Evolutionary conservation across 37 sponge, comb jelly and placozoan genomes (phyloP).

Genomic region (Diacarnus erythraeanus): DNA sequence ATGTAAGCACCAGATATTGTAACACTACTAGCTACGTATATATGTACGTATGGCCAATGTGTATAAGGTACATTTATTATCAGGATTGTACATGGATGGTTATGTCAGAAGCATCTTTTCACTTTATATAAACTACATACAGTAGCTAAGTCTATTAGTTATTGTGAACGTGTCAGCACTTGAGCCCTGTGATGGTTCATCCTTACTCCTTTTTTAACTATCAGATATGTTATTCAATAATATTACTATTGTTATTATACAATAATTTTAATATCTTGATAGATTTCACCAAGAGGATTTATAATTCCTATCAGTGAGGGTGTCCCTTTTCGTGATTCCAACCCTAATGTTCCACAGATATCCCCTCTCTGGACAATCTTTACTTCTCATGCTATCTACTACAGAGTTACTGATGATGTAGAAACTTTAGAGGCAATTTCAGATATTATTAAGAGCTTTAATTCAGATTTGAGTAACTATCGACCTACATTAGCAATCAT

Average conservation of each 20-base stretch:
- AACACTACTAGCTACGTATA: neutral
- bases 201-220: no score
- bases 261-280: neutral
- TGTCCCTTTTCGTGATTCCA: neutral
- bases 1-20: neutral
- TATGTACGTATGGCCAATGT: no score
- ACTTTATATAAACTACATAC: no score
- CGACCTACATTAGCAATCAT: no score
- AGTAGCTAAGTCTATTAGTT: no score
- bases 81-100: neutral
- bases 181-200: no score
- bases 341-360: neutral
- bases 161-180: no score
- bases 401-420: neutral
- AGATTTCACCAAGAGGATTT: neutral
- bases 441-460: no score
- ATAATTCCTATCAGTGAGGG: neutral
- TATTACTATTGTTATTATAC: neutral
- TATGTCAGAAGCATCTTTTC: no score
- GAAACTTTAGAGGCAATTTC: neutral
- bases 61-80: no score
- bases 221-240: no score
- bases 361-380: neutral
- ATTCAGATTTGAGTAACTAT: no score
- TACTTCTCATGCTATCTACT: neutral